These are phyloP conservation scores for Ephialtes manifestator DNA, from an alignment of 2,888 invertebrate species.

Conservation along the genomic window DNA sequence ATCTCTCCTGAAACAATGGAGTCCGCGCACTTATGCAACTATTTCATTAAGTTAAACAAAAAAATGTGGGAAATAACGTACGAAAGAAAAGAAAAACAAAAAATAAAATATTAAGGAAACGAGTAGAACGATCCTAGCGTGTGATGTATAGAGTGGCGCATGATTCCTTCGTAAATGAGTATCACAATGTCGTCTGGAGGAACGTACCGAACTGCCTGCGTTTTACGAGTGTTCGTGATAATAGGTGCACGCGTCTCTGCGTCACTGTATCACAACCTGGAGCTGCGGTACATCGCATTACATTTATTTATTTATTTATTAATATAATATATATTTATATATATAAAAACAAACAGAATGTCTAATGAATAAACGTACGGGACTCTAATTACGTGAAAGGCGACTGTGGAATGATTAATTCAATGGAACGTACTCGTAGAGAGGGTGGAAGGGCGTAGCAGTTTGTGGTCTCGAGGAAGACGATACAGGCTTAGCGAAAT, in stretches of 20 bases:
- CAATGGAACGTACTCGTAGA: slow-evolving; percentile 8
- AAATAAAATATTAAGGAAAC: slow-evolving; percentile 51
- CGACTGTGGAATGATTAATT: slow-evolving; percentile 38
- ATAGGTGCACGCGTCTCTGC: slow-evolving; percentile 28
- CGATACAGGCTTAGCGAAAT: slow-evolving; percentile 82
- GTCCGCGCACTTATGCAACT: slow-evolving; percentile 25
- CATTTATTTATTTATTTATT: slow-evolving; percentile 1
- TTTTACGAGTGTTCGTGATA: slow-evolving; percentile 25
- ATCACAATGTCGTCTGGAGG: slow-evolving; percentile 83
- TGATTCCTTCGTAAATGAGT: slow-evolving; percentile 77
- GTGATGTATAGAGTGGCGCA: slow-evolving; percentile 66
- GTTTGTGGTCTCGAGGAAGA: slow-evolving; percentile 67
- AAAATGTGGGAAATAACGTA: slow-evolving; percentile 40
- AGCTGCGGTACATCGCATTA: slow-evolving; percentile 63
- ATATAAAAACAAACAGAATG: slow-evolving; percentile 24
- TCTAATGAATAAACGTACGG: slow-evolving; percentile 32
- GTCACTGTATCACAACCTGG: slow-evolving; percentile 65
- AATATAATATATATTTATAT: neutral
- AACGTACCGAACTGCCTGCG: slow-evolving; percentile 78
- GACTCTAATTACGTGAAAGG: slow-evolving; percentile 44
- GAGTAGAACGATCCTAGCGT: slow-evolving; percentile 53
- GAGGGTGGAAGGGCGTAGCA: slow-evolving; percentile 16
- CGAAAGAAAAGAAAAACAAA: slow-evolving; percentile 38
- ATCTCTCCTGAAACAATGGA: slow-evolving; percentile 51
- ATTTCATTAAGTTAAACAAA: slow-evolving; percentile 46